Base-by-base conservation (phyloP, 2,888 invertebrate species). In the Drosophila quasianomalipes region DNA sequence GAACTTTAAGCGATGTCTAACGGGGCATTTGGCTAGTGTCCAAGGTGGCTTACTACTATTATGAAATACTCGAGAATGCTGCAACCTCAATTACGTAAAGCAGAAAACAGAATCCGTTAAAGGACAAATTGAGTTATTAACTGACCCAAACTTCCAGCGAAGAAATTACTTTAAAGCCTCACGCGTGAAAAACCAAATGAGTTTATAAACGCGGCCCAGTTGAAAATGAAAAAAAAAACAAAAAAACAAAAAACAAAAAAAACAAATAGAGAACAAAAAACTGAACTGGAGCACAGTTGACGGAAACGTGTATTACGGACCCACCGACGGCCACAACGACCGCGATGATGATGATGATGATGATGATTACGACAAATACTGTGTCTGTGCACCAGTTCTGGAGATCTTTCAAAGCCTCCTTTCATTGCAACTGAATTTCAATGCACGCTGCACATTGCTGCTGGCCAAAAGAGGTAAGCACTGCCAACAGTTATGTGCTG, bases 1-100 rank as follows among this genome's bases (percentile, higher is more conserved):
- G 90, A 86, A 86, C 85, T 86, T 57, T 82, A 67, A 57, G 73
- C 74, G 57, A 53, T 55, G 71, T 69, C 85, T 90, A 85, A 81
- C 90, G 85, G 81, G 22, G 51, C 74, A 73, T 59, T 73, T 53
- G 73, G 47, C 51, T 16, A 26, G 61, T 30, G 47, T 53, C 73
- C 78, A 39, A 69, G 39, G 68, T 74, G 81, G 16, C 59, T 68
- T 59, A 49, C 47, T 35, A 30, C 26, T 37, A 49, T 75, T 70
- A 75, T 41, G 65, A 63, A 64, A 69, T 31, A 62, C 55, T 66
- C 59, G 54, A 73, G 51, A 71, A 72, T 67, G 61, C 39, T 69
- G 53, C 71, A 77, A 55, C 68, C 82, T 67, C 67, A 74, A 83
- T 72, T 74, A 81, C 60, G 54, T 51, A 41, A 41, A 51, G 37